Base-by-base conservation (phyloP, 2,113 vertebrate species). In the Hylia prasina region DNA sequence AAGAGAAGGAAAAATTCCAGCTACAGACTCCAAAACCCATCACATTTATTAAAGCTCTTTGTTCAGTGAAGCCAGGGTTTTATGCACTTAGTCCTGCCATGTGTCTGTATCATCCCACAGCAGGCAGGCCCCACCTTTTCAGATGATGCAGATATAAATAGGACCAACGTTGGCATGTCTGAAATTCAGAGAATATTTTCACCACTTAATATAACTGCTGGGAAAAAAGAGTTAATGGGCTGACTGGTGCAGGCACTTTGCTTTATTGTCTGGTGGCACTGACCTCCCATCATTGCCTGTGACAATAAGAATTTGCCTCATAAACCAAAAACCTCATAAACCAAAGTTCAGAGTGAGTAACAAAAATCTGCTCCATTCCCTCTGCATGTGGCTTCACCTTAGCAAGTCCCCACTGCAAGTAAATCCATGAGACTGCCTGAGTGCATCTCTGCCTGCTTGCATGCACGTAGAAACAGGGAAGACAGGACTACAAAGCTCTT, bases 1-100 rank as follows among this genome's bases (percentile, higher is more conserved):
- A 87, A 96, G 87, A 92, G 92, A 90, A 89, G 68, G 93, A 96
- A 93, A 72, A 87, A 95, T 82, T 97, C 87, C 82, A 93, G 82
- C 90, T 89, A 40, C 88, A 84, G 37, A 53, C n/a, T 95, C 77
- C 84, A 96, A 97, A 95, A 27, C 8, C 60, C 86, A 91, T 90
- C 90, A 53, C 56, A 48, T 24, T 95, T 93, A 91, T 78, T 96
- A 95, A 84, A 96, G 95, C 64, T 75, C 73, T 89, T 87, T 96
- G 75, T 75, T 92, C 93, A 87, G 82, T 88, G 63, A 22, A 87
- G 65, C 93, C 84, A 87, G 87, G 47, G 87, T 78, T 68, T 91
- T 75, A 87, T 77, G 65, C 79, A 80, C 63, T 77, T 45, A 58
- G 56, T 13, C 25, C 47, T 90, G 79, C 90, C 64, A 39, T 35